These are phyloP conservation scores for Callionymus lyra DNA, from an alignment of 2,113 vertebrate genomes.

Conservation along the genomic window DNA sequence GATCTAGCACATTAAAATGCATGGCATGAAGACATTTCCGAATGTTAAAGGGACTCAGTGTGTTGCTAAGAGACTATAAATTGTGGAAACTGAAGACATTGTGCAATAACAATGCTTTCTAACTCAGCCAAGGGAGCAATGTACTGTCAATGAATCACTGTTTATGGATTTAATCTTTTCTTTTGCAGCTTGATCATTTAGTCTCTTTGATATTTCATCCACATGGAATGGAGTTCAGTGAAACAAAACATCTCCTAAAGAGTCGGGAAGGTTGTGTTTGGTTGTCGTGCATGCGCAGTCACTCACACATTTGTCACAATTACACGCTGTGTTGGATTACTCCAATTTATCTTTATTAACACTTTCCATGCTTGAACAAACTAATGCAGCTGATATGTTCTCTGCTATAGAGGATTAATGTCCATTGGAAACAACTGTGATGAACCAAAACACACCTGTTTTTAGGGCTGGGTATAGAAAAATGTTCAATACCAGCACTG, in stretches of 20 bases:
- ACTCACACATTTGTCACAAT: too few relatives aligned
- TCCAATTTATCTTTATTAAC: too few relatives aligned
- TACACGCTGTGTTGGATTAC: too few relatives aligned
- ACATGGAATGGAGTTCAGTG: slow-evolving; percentile 3
- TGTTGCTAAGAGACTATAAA: slow-evolving; percentile 8
- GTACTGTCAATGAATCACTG: slow-evolving; percentile 11
- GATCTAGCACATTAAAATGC: slow-evolving; percentile 18
- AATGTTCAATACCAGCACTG: too few relatives aligned
- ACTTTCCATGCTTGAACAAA: too few relatives aligned
- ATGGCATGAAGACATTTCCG: slow-evolving; percentile 16
- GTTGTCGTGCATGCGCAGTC: too few relatives aligned
- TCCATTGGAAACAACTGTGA: too few relatives aligned
- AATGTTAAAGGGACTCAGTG: slow-evolving; percentile 19
- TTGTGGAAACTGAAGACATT: background rate
- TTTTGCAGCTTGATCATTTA: slow-evolving; percentile 29
- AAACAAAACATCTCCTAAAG: background rate
- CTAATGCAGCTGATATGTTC: too few relatives aligned
- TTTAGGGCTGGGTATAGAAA: too few relatives aligned
- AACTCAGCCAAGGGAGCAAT: slow-evolving; percentile 10
- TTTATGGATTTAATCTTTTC: slow-evolving; percentile 1
- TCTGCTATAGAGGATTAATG: too few relatives aligned
- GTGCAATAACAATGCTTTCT: slow-evolving; percentile 7
- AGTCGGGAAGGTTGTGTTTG: too few relatives aligned
- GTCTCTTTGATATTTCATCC: slow-evolving; percentile 28
- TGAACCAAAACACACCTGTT: too few relatives aligned